These are phyloP conservation scores for Rhinolophus sinicus DNA, from an alignment of 2,113 vertebrate genomes.

Conservation along the genomic window DNA sequence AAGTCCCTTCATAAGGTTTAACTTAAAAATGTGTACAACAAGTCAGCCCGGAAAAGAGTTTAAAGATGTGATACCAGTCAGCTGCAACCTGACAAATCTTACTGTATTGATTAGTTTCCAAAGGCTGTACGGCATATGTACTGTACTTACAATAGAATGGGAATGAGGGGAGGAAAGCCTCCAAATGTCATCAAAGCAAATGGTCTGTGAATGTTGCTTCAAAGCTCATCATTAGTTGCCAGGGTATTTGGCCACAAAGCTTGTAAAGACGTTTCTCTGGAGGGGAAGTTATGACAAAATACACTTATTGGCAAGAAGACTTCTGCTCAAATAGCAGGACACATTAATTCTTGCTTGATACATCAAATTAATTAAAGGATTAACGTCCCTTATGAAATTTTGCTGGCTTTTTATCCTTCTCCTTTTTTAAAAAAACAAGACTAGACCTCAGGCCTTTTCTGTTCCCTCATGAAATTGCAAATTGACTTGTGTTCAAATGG, in stretches of 20 bases:
- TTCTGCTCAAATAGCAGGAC: constrained; percentile 85
- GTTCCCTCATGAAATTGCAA: constrained; percentile 89
- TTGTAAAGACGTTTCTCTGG: constrained; percentile 92
- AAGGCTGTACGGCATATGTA: constrained; percentile 83
- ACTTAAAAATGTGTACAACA: constrained; percentile 83
- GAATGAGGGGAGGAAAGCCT: constrained; percentile 76
- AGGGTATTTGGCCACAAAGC: constrained; percentile 94
- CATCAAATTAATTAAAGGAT: constrained; percentile 89
- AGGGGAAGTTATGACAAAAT: constrained; percentile 91
- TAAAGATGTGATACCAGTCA: constrained; percentile 83
- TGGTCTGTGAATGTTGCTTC: constrained; percentile 97
- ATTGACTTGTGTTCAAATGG: constrained; percentile 90
- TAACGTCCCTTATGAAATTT: constrained; percentile 86
- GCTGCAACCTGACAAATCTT: constrained; percentile 86
- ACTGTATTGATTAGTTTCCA: constrained; percentile 87
- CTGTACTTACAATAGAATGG: constrained; percentile 82
- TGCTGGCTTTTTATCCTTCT: constrained; percentile 81
- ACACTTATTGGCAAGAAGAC: constrained; percentile 85
- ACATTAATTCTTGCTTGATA: constrained; percentile 87
- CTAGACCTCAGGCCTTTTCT: constrained; percentile 87
- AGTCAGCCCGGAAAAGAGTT: constrained; percentile 80
- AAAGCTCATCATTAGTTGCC: constrained; percentile 94
- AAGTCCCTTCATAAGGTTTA: constrained; percentile 81
- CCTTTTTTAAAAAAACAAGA: constrained; percentile 74
- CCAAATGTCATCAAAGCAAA: constrained; percentile 95